Evolutionary conservation across 2,113 vertebrate genomes (phyloP), one percentile per base, ranked within the genome.

Genomic region (Gila orcuttii): DNA sequence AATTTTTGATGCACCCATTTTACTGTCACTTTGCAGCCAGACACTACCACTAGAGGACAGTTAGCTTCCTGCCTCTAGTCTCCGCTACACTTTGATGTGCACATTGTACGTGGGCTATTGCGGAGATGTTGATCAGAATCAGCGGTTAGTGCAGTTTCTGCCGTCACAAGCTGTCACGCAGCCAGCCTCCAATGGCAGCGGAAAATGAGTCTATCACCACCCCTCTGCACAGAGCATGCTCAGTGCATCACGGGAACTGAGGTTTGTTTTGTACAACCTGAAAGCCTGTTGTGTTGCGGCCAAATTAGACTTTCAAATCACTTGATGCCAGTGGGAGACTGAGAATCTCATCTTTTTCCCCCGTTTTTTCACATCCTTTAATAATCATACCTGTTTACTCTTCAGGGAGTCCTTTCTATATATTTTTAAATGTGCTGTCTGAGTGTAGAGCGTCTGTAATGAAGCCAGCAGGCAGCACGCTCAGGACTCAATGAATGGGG

Each of bases 221-320:
- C 85, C 90, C 90, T 82, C 89, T 79, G 73, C 87, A 91, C 90
- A 86, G 89, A 93, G 92, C 92, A 90, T 92, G 92, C 92, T 93
- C 92, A 17, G 86, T 92, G 90, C 88, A 90, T 91, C 89, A 86
- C 36, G 81, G 91, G 90, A 93, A 93, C 89, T 80, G 90, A 93
- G 90, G 92, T 94, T 93, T 94, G 94, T 86, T 88, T 88, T 93
- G 64, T 93, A 93, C 91, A 93, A 94, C 93, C 94, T 93, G 93
- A 88, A 88, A 50, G 91, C 92, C 91, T 92, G 93, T 93, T 93
- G 93, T 93, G 92, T 91, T 85, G 92, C 89, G 90, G 89, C 94
- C 91, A 93, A 93, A 94, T 95, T 95, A 95, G 93, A 95, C 93
- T 95, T 95, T 94, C 93, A 94, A 94, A 95, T 94, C 94, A 94